Evolutionary conservation across 2,113 vertebrate genomes (phyloP), one percentile per base, ranked within the genome.

Genomic region (Myiopsitta monachus): DNA sequence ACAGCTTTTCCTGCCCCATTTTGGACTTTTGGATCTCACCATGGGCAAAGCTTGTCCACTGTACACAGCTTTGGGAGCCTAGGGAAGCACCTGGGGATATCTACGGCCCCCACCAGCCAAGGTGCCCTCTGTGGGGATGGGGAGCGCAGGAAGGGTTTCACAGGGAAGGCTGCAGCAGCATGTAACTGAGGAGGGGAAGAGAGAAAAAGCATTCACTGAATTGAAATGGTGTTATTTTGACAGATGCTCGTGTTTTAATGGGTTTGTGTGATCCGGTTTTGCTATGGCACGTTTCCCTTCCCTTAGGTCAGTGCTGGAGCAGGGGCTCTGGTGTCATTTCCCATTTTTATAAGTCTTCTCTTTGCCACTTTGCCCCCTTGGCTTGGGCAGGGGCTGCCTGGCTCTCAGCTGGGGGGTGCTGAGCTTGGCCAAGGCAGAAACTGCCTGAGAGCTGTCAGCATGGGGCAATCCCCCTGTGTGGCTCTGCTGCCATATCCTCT

Each of bases 21-120:
- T 57, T 62, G 47, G 64, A 22, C 2, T 0, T 11, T 36, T 59
- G 61, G 21, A 17, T 67, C 41, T 57, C 30, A 27, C 55, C 43
- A 18, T 28, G 10, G 44, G 38, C 62, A 72, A 8, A 83, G 22
- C 43, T 72, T 14, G 46, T 18, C 59, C 36, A 5, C 33, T 28
- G 4, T 1, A 3, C 7, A 1, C 0, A 3, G 18, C 18, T 44
- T 23, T 15, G 62, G 51, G 66, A 67, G 21, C 33, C 23, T 2
- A 0, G 47, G 68, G 36, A 68, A 36, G 21, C 57, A 36, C 2
- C 17, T 26, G 39, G 24, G 54, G 41, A 27, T 10, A 11, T 21
- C 21, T 12, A 4, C 17, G 8, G 1, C 2, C 0, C 11, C 19
- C 14, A 36, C 18, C 2, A 6, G 33, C 18, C 22, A 5, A 6